Evolutionary conservation across 2,113 vertebrate genomes (phyloP), one percentile per base, ranked within the genome.

Genomic region (Gasterosteus nipponicus): DNA sequence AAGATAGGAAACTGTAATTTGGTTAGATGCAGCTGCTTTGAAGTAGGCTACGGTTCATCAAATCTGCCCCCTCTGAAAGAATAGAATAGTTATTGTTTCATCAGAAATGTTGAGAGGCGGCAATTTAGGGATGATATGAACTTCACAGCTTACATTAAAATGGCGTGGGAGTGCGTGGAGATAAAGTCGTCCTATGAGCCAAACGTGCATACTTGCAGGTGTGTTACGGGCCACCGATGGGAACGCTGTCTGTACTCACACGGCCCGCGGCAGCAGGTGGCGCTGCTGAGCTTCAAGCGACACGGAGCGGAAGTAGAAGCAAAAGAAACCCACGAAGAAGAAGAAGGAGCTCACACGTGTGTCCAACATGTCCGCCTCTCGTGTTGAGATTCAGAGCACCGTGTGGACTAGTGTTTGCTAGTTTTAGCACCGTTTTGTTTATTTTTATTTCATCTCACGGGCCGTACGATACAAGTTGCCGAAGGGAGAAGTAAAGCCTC

Each of bases 271-370:
- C 89, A 57, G 44, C 19, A 85, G 90, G 9, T 56, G 85, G 83
- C 89, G 22, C 19, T 61, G 41, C 39, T 38, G 62, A 78, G 53
- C 11, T 42, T 7, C 10, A 3, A 3, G 2, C 10, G 0, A 31
- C 1, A 33, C 22, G 22, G 19, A 35, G 4, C 56, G 39, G 64
- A 71, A 71, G 33, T n/a, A 39, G 81, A 75, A 57, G 79, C 64
- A 67, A 19, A 67, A 16, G 18, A 46, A 19, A 4, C 10, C 8
- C 8, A 7, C 22, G 5, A 38, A 7, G 33, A 14, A 22, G 47
- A 74, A 77, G 44, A 29, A 56, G 10, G 42, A 5, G 15, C 65
- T 14, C 67, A 78, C 94, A 93, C 92, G 93, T 94, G 94, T 86
- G 65, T 81, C 79, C 65, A 91, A 90, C 64, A 93, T 93, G 91